Base-by-base conservation (phyloP, 2,113 vertebrate genomes). In the Eublepharis macularius region DNA sequence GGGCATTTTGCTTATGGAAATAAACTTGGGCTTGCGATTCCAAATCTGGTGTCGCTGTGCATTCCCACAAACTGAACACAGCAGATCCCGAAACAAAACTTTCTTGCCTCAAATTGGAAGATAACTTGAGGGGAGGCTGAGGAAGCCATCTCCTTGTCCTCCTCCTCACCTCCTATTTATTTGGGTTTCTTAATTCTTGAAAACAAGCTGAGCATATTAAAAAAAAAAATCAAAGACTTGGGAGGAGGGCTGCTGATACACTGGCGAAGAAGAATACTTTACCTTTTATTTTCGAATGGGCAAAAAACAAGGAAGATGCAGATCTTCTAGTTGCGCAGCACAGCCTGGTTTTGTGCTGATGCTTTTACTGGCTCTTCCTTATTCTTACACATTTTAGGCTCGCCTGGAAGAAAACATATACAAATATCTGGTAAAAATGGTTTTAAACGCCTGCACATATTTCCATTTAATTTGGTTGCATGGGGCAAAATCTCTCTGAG, bases 271-370 rank as follows among this genome's bases (percentile, higher is more conserved):
- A 47, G 21, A 63, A 12, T 8, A 85, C 87, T 86, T 94, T 95
- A 97, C 96, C 96, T 97, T 87, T 94, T 76, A 76, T 87, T 66
- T 88, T 91, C 88, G 89, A 93, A 92, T 91, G 21, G 70, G 89
- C 92, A 93, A 63, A 94, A 93, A 94, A 93, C 91, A 84, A 84
- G 87, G 47, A 91, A 88, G 45, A 83, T 91, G 77, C 26, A 54
- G 54, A 68, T 88, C 36, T 86, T 84, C 93, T 97, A 97, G 72
- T 92, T 94, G 86, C 76, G 86, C 69, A 95, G 81, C 85, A 93
- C 81, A 69, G 93, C 91, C 79, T 88, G 85, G 51, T 88, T 92
- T 78, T 95, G 94, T 77, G 95, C 95, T 41, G 94, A 94, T 45
- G 84, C n/a, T 90, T 95, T 94, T 89, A 93, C 83, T 79, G 90